Percentiles rank a stretch among this genome's conserved stretches.
Conservation (phyloP, 2,888 invertebrate genomes). For the Ecliptopera silaceata region DNA sequence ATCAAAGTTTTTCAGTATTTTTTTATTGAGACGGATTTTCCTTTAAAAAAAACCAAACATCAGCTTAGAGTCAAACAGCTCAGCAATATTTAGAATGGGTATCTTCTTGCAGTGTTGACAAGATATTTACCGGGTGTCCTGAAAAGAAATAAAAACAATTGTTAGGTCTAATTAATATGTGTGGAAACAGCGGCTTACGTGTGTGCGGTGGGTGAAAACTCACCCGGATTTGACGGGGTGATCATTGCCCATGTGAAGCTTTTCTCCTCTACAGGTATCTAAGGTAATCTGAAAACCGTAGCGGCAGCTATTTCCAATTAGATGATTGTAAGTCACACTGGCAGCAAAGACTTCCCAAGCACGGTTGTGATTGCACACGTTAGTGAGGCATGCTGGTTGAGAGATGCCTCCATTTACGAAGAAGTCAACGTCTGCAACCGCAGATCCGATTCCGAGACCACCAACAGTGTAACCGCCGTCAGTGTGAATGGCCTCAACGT, state of each 20-base stretch:
- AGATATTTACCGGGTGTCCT: conserved; percentile 51
- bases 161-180: too few species aligned
- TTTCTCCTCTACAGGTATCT: conserved; percentile 53
- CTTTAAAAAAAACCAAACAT: too few species aligned
- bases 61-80: too few species aligned
- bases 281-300: conserved; percentile 48
- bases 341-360: conserved; percentile 64
- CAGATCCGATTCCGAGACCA: conserved; percentile 68
- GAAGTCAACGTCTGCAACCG: conserved; percentile 81
- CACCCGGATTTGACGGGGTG: conserved; percentile 52
- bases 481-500: conserved; percentile 71
- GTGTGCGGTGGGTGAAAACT: conserved; percentile 16
- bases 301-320: conserved; percentile 53
- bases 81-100: not conserved
- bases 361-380: conserved; percentile 62
- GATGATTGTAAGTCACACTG: conserved; percentile 56
- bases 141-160: conserved; percentile 32
- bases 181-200: too few species aligned
- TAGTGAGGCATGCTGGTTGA: conserved; percentile 62
- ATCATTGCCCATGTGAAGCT: conserved; percentile 56
- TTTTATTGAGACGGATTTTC: too few species aligned
- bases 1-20: too few species aligned
- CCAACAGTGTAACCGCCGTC: conserved; percentile 71
- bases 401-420: conserved; percentile 82
- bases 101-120: conserved; percentile 40